These are phyloP conservation scores for Engraulis encrasicolus DNA, from an alignment of 2,113 vertebrate genomes.

Conservation along the genomic window DNA sequence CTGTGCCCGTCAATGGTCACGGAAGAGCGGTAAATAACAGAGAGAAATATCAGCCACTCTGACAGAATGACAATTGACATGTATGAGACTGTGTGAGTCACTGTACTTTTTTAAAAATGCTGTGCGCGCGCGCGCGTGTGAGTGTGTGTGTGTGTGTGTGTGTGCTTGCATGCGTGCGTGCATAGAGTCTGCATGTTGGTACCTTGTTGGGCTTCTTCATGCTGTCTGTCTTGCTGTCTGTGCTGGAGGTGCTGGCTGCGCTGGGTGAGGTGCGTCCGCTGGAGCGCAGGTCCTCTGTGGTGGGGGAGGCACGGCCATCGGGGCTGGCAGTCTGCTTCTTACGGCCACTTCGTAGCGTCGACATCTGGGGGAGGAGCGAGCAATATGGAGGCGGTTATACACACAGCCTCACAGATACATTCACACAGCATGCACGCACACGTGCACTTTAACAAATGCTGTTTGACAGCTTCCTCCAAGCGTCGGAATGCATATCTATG, in stretches of 20 bases:
- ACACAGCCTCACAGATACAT: not conserved
- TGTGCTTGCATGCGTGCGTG: too few relatives aligned
- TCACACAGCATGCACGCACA: too few relatives aligned
- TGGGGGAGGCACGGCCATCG: slow-evolving; percentile 91
- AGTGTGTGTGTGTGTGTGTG: too few relatives aligned
- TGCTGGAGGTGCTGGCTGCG: slow-evolving; percentile 95
- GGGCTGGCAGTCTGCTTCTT: slow-evolving; percentile 98
- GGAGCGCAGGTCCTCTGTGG: slow-evolving; percentile 92
- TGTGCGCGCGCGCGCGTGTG: too few relatives aligned
- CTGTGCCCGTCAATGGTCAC: not conserved
- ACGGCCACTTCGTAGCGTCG: slow-evolving; percentile 96
- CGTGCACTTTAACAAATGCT: too few relatives aligned
- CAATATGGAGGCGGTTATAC: not conserved
- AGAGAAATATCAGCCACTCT: not conserved
- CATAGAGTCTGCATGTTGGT: too few relatives aligned
- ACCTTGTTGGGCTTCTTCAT: slow-evolving; percentile 96
- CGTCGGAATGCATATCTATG: not conserved
- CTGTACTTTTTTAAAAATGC: too few relatives aligned
- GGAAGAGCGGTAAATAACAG: not conserved
- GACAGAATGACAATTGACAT: too few relatives aligned
- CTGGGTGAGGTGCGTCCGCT: slow-evolving; percentile 95
- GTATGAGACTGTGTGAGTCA: too few relatives aligned
- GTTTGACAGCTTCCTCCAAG: not conserved
- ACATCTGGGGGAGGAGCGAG: slow-evolving; percentile 81
- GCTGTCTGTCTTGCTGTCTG: slow-evolving; percentile 92